Percentiles rank a stretch among this genome's conserved stretches.
Conservation (phyloP, 2,888 invertebrate genomes). For the Galerucella calmariensis region DNA sequence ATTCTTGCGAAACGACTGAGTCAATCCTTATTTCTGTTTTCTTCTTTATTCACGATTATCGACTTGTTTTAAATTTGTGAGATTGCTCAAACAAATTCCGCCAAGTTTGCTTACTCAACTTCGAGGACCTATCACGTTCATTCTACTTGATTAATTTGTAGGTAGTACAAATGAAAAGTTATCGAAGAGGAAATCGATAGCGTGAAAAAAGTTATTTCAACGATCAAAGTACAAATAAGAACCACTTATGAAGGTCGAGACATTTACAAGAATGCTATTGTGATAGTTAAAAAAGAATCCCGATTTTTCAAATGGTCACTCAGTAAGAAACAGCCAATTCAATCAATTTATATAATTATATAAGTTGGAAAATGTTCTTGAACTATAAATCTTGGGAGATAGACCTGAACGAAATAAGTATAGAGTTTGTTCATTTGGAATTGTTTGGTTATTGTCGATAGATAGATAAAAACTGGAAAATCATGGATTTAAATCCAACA, state of each 20-base stretch:
- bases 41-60: slow-evolving; percentile 5
- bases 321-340: background rate
- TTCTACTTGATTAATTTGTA: slow-evolving; percentile 18
- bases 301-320: background rate
- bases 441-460: too few species aligned
- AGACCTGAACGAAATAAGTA: too few species aligned
- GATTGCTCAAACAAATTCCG: slow-evolving; percentile 14
- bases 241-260: slow-evolving; percentile 16
- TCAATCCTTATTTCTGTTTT: background rate
- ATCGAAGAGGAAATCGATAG: slow-evolving; percentile 13
- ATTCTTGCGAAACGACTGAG: too few species aligned
- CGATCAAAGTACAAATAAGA: slow-evolving; percentile 11
- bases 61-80: slow-evolving; percentile 12
- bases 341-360: background rate
- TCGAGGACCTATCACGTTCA: too few species aligned
- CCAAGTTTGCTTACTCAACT: background rate
- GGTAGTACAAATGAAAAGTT: slow-evolving; percentile 15
- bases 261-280: background rate
- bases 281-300: too few species aligned
- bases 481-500: too few species aligned
- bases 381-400: too few species aligned
- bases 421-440: too few species aligned
- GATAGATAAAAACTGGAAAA: too few species aligned
- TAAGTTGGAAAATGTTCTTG: too few species aligned
- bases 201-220: background rate